Conservation (phyloP, 2,888 invertebrate genomes). For the Volucella bombylans region DNA sequence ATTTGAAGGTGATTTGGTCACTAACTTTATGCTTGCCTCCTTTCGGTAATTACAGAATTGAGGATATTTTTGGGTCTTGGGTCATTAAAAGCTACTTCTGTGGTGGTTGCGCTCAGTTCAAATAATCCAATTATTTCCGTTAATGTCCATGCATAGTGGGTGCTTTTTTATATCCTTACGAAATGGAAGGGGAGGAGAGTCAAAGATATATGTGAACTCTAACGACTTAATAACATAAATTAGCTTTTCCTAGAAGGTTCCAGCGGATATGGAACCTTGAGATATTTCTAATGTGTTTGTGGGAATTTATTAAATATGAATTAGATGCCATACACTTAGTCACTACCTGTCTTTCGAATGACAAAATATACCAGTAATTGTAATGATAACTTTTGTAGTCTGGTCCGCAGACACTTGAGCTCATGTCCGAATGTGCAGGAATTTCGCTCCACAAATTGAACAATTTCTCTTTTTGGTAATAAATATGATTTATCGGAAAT, state of each 20-base stretch:
- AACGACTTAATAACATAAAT: slow-evolving; percentile 70
- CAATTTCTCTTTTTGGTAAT: slow-evolving; percentile 9
- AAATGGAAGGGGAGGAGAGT: not conserved
- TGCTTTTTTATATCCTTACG: not conserved
- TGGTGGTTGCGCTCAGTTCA: not conserved
- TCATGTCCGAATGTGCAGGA: slow-evolving; percentile 20
- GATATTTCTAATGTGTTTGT: slow-evolving; percentile 18
- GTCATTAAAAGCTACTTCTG: slow-evolving; percentile 10
- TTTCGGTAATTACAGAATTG: slow-evolving; percentile 2
- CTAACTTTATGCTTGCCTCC: no score
- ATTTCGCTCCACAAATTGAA: slow-evolving; percentile 2
- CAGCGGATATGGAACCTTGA: slow-evolving; percentile 4
- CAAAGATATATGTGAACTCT: slow-evolving; percentile 32
- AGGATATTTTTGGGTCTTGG: slow-evolving; percentile 2
- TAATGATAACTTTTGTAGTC: slow-evolving; percentile 43
- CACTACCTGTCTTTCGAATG: not conserved
- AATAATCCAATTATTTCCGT: slow-evolving; percentile 31
- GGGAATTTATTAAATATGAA: slow-evolving; percentile 44
- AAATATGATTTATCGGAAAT: slow-evolving; percentile 45
- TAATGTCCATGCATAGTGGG: not conserved
- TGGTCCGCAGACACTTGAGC: slow-evolving; percentile 21
- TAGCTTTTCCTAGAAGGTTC: slow-evolving; percentile 31
- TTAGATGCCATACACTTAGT: slow-evolving; percentile 27
- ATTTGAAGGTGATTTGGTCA: not conserved
- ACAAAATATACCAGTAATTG: not conserved